phyloP scores from a whole-genome alignment of 1,140 invertebrate species.

The Listronotus bonariensis region DNA sequence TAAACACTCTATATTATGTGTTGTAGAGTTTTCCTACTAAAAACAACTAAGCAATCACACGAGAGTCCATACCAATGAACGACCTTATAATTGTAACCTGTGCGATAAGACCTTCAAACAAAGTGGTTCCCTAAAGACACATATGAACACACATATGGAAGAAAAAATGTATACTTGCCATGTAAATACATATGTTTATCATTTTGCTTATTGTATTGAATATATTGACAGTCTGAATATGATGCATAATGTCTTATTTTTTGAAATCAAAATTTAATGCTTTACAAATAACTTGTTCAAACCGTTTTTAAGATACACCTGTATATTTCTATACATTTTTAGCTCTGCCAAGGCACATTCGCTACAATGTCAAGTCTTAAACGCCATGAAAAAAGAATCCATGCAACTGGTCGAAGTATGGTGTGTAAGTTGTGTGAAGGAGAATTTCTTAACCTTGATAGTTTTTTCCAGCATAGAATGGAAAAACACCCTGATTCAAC shows the following conservation, averaged over 20 bases:
- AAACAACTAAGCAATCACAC: background rate
- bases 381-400: background rate
- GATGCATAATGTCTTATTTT: too few species aligned
- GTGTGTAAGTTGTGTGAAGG: background rate
- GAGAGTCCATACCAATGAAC: conserved; percentile 9
- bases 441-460: background rate
- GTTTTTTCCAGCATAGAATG: conserved; percentile 1
- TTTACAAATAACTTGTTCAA: too few species aligned
- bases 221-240: too few species aligned
- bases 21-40: conserved; percentile 2
- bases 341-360: conserved; percentile 1
- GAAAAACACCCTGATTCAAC: conserved; percentile 6
- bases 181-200: too few species aligned
- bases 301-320: too few species aligned
- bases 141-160: conserved; percentile 13
- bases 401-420: background rate
- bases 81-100: conserved; percentile 1
- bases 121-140: background rate
- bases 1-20: too few species aligned
- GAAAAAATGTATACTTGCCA: conserved; percentile 3
- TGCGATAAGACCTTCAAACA: conserved; percentile 5
- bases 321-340: too few species aligned
- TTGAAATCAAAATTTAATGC: too few species aligned
- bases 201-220: too few species aligned
- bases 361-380: conserved; percentile 1